phyloP scores from a whole-genome alignment of 1,140 invertebrate genomes.

The Coelopa frigida region DNA sequence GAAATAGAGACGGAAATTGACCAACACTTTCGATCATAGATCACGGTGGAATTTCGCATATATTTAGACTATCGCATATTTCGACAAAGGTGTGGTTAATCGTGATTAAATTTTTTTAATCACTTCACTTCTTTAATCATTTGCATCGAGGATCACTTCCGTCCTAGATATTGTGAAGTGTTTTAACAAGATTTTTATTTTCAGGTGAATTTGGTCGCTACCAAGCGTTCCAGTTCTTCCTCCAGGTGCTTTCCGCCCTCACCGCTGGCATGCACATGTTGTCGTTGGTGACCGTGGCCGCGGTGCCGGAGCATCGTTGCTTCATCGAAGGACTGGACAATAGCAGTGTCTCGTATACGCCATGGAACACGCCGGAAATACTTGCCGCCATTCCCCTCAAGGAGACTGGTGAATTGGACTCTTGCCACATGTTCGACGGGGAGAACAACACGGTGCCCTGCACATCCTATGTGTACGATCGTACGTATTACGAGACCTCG shows the following conservation, averaged over 20 bases:
- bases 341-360: constrained; percentile 44
- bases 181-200: constrained; percentile 25
- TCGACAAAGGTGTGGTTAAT: constrained; percentile 1
- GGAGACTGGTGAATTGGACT: constrained; percentile 47
- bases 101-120: neutral
- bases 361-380: constrained; percentile 50
- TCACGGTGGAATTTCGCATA: constrained; percentile 4
- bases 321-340: constrained; percentile 54
- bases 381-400: constrained; percentile 49
- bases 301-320: constrained; percentile 68
- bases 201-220: constrained; percentile 73
- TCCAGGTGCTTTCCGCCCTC: constrained; percentile 66
- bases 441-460: constrained; percentile 50
- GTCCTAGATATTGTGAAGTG: neutral
- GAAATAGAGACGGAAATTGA: no score
- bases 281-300: constrained; percentile 66
- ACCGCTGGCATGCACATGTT: constrained; percentile 76
- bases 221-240: constrained; percentile 64
- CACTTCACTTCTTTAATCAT: neutral
- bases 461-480: constrained; percentile 62
- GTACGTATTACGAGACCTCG: constrained; percentile 60
- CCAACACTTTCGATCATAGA: no score
- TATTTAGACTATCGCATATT: constrained; percentile 2
- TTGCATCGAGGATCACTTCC: neutral
- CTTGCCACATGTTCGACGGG: constrained; percentile 50